These are phyloP conservation scores for Ceyx cyanopectus DNA, from an alignment of 2,113 vertebrate species.

Conservation along the genomic window DNA sequence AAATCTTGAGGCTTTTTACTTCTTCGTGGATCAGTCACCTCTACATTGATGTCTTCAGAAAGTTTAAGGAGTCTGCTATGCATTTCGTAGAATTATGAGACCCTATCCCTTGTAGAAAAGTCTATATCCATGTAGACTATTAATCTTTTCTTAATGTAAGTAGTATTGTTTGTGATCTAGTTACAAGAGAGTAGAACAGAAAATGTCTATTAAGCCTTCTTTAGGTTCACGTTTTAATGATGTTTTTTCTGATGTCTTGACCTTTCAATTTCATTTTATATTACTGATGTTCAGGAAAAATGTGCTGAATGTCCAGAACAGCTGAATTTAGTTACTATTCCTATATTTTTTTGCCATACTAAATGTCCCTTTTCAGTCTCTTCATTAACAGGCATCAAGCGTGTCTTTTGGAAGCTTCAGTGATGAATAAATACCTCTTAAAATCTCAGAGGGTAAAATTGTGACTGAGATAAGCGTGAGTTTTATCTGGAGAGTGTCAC, in stretches of 20 bases:
- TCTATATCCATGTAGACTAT: not conserved
- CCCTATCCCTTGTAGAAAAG: not conserved
- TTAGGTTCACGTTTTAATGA: not conserved
- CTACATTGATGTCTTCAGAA: not conserved
- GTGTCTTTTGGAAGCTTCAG: not conserved
- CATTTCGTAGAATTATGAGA: not conserved
- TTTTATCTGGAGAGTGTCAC: slow-evolving; percentile 1
- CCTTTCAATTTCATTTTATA: not conserved
- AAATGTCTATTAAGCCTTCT: not conserved
- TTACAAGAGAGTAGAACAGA: not conserved
- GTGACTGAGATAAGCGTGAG: not conserved
- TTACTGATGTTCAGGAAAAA: not conserved
- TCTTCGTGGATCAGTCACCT: not conserved
- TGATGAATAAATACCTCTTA: not conserved
- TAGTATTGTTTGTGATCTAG: not conserved
- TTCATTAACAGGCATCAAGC: not conserved
- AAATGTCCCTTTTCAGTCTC: not conserved
- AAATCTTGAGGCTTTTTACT: not conserved
- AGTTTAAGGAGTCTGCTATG: not conserved
- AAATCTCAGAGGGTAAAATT: not conserved
- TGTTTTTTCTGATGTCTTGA: not conserved
- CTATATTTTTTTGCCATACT: not conserved
- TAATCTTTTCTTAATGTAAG: not conserved
- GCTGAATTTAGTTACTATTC: not conserved
- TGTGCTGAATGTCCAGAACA: not conserved